Conservation (phyloP, 2,888 invertebrate genomes). For the Hedychridium roseum region DNA sequence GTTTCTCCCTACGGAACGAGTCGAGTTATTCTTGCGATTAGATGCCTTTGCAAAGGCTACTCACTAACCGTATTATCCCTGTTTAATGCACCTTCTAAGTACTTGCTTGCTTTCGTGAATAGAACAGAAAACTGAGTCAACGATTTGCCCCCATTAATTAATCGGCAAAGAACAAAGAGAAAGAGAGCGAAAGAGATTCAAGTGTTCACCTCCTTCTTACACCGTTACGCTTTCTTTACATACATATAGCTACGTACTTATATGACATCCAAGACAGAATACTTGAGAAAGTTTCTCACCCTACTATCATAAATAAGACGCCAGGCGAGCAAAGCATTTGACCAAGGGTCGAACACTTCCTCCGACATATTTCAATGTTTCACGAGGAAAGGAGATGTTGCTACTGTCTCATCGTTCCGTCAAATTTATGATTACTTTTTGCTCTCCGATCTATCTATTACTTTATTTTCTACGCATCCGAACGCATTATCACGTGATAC, state of each 20-base stretch:
- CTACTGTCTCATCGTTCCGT: too few relatives aligned
- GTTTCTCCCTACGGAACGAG: constrained; percentile 20
- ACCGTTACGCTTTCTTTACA: too few relatives aligned
- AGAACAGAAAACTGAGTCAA: too few relatives aligned
- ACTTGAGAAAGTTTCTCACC: constrained; percentile 41
- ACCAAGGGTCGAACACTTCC: constrained; percentile 31
- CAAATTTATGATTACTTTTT: too few relatives aligned
- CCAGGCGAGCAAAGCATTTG: constrained; percentile 25
- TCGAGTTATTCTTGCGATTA: constrained; percentile 36
- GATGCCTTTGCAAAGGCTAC: constrained; percentile 33
- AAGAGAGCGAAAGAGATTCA: constrained; percentile 13
- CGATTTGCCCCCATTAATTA: too few relatives aligned
- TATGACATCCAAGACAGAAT: constrained; percentile 17
- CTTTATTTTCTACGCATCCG: too few relatives aligned
- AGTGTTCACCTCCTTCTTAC: constrained; percentile 14
- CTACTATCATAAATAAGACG: constrained; percentile 39
- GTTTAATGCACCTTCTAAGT: too few relatives aligned
- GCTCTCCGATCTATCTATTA: too few relatives aligned
- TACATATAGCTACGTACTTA: too few relatives aligned
- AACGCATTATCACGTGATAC: too few relatives aligned
- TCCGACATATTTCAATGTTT: background rate
- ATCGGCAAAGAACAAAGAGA: constrained; percentile 9
- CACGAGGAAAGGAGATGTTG: background rate
- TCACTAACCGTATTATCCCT: constrained; percentile 17
- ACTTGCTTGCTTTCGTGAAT: too few relatives aligned